Evolutionary conservation across 1,140 invertebrate genomes (phyloP), one percentile per base, ranked within the genome.

Genomic region (Hylaeus volcanicus): DNA sequence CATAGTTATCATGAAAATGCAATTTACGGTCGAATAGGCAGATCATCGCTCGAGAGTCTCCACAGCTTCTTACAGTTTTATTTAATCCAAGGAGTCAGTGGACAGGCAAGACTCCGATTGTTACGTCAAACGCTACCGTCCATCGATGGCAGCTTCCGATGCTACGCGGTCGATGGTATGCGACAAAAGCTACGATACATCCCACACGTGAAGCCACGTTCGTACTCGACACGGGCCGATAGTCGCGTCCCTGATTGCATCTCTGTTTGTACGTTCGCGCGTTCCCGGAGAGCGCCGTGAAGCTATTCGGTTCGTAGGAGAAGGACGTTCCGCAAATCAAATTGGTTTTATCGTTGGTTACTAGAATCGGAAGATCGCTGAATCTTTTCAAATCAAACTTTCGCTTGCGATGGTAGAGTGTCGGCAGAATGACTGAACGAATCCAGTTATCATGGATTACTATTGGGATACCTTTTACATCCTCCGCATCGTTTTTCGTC

Each of bases 171-270:
- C 63, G n/a, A 51, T 63, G 39, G 69, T 43, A 76, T 39, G 73
- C 76, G 58, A 77, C 78, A 64, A 86, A 85, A 86, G 74, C 63
- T 64, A 79, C 73, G 72, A 72, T 86, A 64, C 61, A 15, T 43
- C 39, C 76, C 41, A 77, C 74, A 78, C 55, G 77, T 56, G 69
- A 51, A 48, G 55, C 71, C 76, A 53, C n/a, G 63, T 77, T 64
- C 79, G 75, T 79, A 53, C 82, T 81, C 82, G 73, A 73, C 72
- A 75, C 79, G 73, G 73, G 60, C 55, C 45, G 79, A 76, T 65
- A 81, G 69, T 69, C 83, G 79, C 76, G 70, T 63, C 74, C 69
- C 81, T 88, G 86, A 88, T 88, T 87, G 86, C 86, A 71, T 78
- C 74, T 76, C 69, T 81, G 86, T 87, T 88, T 83, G 86, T 78